phyloP scores from a whole-genome alignment of 2,888 invertebrate species.

The Hecatera dysodea region DNA sequence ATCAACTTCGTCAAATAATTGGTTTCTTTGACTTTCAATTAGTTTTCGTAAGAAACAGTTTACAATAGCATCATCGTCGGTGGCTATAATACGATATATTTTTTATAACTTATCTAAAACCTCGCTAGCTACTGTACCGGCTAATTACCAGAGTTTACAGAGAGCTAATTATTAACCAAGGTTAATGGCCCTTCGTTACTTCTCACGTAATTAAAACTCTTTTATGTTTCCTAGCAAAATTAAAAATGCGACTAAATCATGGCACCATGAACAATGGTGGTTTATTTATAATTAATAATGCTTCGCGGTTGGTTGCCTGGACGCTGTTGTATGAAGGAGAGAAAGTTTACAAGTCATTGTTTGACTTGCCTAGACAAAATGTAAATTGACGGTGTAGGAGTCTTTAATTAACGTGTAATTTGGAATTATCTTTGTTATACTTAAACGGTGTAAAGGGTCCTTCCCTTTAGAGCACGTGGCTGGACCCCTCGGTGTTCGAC shows the following conservation, averaged over 20 bases:
- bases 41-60: constrained; percentile 18
- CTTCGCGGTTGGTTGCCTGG: constrained; percentile 73
- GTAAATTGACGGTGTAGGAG: constrained; percentile 52
- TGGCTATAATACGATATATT: constrained; percentile 31
- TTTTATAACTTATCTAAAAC: constrained; percentile 46
- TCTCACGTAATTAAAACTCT: constrained; percentile 69
- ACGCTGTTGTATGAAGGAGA: constrained; percentile 62
- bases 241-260: constrained; percentile 75
- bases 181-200: constrained; percentile 68
- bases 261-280: constrained; percentile 68
- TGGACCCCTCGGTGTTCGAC: constrained; percentile 11
- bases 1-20: constrained; percentile 31
- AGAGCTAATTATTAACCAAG: constrained; percentile 69
- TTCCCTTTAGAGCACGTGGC: constrained; percentile 43
- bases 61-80: constrained; percentile 20
- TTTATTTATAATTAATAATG: constrained; percentile 78
- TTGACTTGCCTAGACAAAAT: constrained; percentile 66
- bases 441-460: constrained; percentile 12
- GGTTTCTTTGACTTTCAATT: constrained; percentile 16
- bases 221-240: constrained; percentile 75
- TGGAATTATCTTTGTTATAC: constrained; percentile 29
- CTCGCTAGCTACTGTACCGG: constrained; percentile 33
- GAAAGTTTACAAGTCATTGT: constrained; percentile 70
- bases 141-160: constrained; percentile 67
- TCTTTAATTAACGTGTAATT: constrained; percentile 58